phyloP scores from a whole-genome alignment of 2,113 vertebrate genomes.

The Mixornis gularis region DNA sequence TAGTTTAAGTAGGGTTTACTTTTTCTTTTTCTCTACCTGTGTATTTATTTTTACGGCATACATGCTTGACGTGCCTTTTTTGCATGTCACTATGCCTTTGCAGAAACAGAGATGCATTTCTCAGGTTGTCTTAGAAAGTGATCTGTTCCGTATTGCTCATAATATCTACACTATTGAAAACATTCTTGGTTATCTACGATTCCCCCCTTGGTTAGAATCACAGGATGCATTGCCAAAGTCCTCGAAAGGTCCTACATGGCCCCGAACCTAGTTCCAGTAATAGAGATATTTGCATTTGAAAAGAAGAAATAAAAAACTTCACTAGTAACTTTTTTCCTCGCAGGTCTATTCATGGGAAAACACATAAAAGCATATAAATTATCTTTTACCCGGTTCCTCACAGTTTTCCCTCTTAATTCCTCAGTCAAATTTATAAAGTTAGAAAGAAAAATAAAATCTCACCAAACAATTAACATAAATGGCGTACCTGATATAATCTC shows the following conservation, averaged over 20 bases:
- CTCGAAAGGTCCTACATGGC: neutral
- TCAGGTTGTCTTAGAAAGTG: neutral
- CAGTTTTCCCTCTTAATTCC: neutral
- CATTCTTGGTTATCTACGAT: neutral
- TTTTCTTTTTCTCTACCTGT: fast-evolving
- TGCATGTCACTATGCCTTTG: neutral
- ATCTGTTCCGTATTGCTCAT: neutral
- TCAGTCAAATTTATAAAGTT: neutral
- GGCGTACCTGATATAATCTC: constrained; percentile 97
- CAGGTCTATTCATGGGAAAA: neutral
- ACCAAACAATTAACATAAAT: constrained; percentile 1
- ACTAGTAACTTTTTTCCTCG: neutral
- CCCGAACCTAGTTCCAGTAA: neutral
- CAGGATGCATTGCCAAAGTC: neutral
- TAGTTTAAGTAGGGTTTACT: neutral
- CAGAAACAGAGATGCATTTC: neutral
- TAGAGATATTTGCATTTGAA: neutral
- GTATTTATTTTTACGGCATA: neutral
- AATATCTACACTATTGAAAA: neutral
- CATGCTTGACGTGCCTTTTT: neutral
- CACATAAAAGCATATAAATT: neutral
- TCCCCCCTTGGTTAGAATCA: neutral
- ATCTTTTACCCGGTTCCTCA: neutral
- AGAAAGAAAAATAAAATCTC: neutral
- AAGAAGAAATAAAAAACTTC: neutral